These are phyloP conservation scores for Nemurella pictetii DNA, from an alignment of 2,888 invertebrate species.

Conservation along the genomic window DNA sequence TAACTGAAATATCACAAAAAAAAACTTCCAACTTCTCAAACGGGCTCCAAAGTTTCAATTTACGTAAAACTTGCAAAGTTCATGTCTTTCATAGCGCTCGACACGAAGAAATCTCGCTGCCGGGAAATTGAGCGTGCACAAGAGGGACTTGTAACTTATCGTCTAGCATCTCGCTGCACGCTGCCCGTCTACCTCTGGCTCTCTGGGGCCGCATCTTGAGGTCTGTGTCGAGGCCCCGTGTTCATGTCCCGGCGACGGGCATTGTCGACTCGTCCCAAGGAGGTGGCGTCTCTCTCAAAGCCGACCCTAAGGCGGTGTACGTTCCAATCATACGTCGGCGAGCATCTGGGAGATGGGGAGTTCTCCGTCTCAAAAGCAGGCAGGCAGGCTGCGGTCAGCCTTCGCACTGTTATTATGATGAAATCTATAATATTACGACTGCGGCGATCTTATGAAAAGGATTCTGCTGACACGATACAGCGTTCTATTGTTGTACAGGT, in stretches of 20 bases:
- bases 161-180: neutral
- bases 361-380: neutral
- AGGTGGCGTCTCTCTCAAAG: neutral
- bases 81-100: neutral
- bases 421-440: neutral
- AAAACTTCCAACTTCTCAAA: neutral
- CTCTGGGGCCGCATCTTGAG: neutral
- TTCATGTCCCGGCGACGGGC: neutral
- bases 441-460: neutral
- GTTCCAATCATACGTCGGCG: neutral
- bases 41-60: neutral
- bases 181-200: neutral
- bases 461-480: neutral
- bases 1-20: neutral
- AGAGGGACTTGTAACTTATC: neutral
- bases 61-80: neutral
- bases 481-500: neutral
- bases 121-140: neutral
- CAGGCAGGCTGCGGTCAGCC: neutral
- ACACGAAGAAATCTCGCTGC: neutral
- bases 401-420: neutral
- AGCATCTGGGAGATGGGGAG: neutral
- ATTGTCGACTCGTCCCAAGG: neutral
- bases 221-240: neutral
- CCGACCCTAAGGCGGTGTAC: neutral